Conservation (phyloP, 2,888 invertebrate genomes). For the Lymantria monacha region DNA sequence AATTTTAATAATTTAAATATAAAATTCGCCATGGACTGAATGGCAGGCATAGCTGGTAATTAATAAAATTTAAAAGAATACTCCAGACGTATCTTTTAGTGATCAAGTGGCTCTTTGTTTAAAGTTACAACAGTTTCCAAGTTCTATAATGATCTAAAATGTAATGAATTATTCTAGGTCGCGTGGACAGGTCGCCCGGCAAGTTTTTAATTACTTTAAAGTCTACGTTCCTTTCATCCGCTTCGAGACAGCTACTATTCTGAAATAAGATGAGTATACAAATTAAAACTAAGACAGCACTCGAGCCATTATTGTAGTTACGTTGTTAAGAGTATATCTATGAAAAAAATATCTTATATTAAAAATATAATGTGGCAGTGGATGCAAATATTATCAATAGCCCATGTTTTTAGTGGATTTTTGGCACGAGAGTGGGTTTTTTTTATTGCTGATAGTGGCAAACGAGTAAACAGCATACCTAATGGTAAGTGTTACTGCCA, state of each 20-base stretch:
- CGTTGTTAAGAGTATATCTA: too few species aligned
- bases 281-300: background rate
- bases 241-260: constrained; percentile 8
- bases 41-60: background rate
- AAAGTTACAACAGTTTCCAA: constrained; percentile 10
- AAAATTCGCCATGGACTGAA: too few species aligned
- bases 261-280: background rate
- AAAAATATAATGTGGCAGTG: too few species aligned
- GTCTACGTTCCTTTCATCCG: constrained; percentile 20
- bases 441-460: too few species aligned
- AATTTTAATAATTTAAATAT: too few species aligned
- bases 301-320: too few species aligned
- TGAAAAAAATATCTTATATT: too few species aligned
- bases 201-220: constrained; percentile 61
- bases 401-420: too few species aligned
- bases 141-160: constrained; percentile 17
- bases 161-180: constrained; percentile 24
- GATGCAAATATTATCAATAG: too few species aligned
- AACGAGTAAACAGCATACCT: too few species aligned
- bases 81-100: constrained; percentile 1
- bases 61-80: background rate
- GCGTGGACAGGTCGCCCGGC: constrained; percentile 39
- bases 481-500: too few species aligned
- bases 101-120: constrained; percentile 5
- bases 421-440: too few species aligned